Percentiles rank a stretch among this genome's conserved stretches.
phyloP scores from a whole-genome alignment of 2,888 invertebrate genomes.

The Archips crataeganus region DNA sequence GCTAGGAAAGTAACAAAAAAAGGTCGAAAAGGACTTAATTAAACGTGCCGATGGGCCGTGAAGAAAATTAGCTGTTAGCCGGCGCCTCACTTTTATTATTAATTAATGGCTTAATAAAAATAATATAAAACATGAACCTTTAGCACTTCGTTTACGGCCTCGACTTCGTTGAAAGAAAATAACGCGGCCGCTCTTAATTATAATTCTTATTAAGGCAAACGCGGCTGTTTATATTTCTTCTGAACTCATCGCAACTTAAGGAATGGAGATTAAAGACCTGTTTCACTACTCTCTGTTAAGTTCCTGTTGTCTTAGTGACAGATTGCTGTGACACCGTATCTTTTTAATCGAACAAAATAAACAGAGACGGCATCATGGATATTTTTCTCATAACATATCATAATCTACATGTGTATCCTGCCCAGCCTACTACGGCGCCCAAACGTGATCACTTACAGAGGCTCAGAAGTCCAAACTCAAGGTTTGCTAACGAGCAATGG shows the following conservation, averaged over 20 bases:
- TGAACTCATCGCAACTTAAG: neutral
- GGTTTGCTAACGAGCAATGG: too few species aligned
- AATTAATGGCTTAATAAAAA: constrained; percentile 43
- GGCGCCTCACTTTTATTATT: constrained; percentile 37
- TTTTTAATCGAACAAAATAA: neutral
- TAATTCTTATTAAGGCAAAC: constrained; percentile 18
- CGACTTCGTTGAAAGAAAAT: constrained; percentile 15
- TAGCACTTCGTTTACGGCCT: constrained; percentile 20
- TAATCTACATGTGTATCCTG: too few species aligned
- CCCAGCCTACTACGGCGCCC: too few species aligned
- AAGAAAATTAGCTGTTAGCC: constrained; percentile 42
- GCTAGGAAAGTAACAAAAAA: constrained; percentile 28
- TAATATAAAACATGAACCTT: constrained; percentile 36
- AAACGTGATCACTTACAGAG: too few species aligned
- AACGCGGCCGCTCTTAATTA: constrained; percentile 33
- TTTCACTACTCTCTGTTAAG: neutral
- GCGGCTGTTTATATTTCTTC: neutral
- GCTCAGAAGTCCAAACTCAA: too few species aligned
- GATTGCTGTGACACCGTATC: too few species aligned
- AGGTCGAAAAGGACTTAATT: constrained; percentile 38
- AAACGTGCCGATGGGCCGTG: constrained; percentile 40
- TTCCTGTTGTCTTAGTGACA: neutral
- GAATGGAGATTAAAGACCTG: neutral
- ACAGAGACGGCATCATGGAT: too few species aligned
- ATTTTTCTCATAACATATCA: too few species aligned